Evolutionary conservation across 2,797 vertebrate genomes (phyloP).

Genomic region (Dendrocincla fuliginosa): DNA sequence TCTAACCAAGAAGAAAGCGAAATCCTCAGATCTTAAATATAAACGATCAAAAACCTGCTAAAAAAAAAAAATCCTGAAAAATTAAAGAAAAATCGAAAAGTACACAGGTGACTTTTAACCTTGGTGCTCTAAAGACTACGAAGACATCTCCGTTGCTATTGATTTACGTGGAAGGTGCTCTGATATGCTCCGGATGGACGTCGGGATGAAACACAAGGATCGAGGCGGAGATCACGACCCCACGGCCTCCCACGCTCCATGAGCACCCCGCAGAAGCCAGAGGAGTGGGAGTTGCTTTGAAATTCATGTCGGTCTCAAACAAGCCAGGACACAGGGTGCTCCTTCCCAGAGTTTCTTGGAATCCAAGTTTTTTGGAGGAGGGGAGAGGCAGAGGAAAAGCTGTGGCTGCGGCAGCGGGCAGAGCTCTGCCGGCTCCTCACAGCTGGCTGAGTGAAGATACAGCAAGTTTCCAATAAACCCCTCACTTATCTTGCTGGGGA

Average conservation of each 20-base stretch:
- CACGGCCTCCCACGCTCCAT: not conserved
- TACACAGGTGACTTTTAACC: constrained; percentile 28
- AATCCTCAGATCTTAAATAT: not conserved
- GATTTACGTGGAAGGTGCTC: not conserved
- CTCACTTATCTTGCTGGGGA: not conserved
- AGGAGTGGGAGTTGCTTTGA: not conserved
- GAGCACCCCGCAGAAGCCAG: not conserved
- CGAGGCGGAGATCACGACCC: not conserved
- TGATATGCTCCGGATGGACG: rapidly evolving
- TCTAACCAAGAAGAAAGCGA: not conserved
- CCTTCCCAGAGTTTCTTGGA: not conserved
- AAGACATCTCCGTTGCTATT: not conserved
- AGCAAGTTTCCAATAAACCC: not conserved
- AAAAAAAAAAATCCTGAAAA: not conserved
- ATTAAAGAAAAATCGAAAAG: not conserved
- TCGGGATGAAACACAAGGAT: rapidly evolving
- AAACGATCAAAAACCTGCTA: constrained; percentile 4
- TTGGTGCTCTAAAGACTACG: rapidly evolving
- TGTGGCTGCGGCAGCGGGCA: not conserved
- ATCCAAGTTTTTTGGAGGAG: not conserved
- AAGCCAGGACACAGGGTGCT: not conserved
- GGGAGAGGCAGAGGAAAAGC: not conserved
- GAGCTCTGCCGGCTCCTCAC: not conserved
- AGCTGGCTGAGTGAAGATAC: not conserved
- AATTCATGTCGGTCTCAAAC: not conserved